Base-by-base conservation (phyloP, 2,113 vertebrate species). In the Sylvietta virens region DNA sequence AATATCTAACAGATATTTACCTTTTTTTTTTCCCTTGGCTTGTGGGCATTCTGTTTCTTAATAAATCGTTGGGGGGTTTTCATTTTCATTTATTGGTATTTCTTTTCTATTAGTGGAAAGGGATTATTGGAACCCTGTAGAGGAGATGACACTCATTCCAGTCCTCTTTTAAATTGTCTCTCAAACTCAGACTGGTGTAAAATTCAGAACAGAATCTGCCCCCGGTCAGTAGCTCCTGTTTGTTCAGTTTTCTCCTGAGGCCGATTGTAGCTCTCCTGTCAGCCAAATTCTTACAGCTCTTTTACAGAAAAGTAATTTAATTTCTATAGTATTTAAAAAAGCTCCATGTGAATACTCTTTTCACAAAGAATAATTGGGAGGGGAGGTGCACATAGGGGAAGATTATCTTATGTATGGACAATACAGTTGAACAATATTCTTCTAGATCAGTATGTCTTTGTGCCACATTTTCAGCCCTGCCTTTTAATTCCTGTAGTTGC, bases 381-480 rank as follows among this genome's bases (percentile, higher is more conserved):
- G 5, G 6, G 3, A n/a, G 3, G 5, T 3, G 1, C 56, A 7
- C 56, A 7, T 23, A 8, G 3, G 15, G 45, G 12, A 71, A 86
- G 47, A 67, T 14, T 12, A 13, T 51, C 26, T 74, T 90, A 30
- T 6, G 5, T 50, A n/a, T 16, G 23, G 62, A 47, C 27, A 86
- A 11, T 33, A 39, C 11, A 83, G 19, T 1, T 57, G 37, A 88
- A 77, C 31, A 39, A 31, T 14, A 76, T 67, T 79, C 31, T 57
- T 37, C 65, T 74, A n/a, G 33, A 72, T 86, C 54, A 44, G 22
- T 47, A 73, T 1, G 2, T n/a, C 12, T 13, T 72, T 57, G 31
- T 58, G 44, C 13, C 2, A 3, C 16, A n/a, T 76, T 35, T 70
- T 73, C 39, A 73, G 22, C 28, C 19, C 21, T 91, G 69, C 39